Percentiles rank a stretch among this genome's conserved stretches.
phyloP scores from a whole-genome alignment of 2,797 vertebrate genomes.

The Dermochelys coriacea region DNA sequence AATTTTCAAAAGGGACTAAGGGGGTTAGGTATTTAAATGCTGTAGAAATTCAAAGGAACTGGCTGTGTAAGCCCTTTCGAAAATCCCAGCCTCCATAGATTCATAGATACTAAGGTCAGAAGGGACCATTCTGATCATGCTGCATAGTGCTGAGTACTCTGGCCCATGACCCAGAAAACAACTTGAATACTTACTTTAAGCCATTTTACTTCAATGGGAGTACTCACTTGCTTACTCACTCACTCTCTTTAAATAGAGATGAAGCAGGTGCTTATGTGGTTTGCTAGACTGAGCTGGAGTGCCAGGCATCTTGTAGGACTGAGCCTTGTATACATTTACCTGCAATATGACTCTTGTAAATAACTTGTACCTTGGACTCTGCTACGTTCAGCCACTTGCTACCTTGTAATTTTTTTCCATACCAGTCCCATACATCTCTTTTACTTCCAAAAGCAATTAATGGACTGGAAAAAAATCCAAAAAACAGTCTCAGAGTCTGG shows the following conservation, averaged over 20 bases:
- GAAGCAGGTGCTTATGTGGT: background rate
- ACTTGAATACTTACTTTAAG: accelerated
- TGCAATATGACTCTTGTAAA: accelerated
- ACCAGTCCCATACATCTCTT: background rate
- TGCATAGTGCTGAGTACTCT: background rate
- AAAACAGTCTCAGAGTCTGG: background rate
- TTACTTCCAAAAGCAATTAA: background rate
- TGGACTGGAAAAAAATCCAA: background rate
- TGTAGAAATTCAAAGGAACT: background rate
- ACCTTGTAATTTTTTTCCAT: background rate
- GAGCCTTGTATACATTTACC: background rate
- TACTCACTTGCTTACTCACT: background rate
- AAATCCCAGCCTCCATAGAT: accelerated
- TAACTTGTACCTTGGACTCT: background rate
- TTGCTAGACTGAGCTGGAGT: background rate
- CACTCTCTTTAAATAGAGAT: too few relatives aligned
- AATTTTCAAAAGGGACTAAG: background rate
- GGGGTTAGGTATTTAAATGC: background rate
- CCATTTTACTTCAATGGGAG: background rate
- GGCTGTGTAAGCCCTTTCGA: background rate
- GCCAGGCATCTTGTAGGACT: background rate
- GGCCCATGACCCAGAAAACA: background rate
- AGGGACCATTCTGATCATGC: too few relatives aligned
- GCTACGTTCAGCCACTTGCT: background rate
- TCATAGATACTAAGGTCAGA: too few relatives aligned